Evolutionary conservation across 2,113 vertebrate species (phyloP).

Genomic region (Alces alces): DNA sequence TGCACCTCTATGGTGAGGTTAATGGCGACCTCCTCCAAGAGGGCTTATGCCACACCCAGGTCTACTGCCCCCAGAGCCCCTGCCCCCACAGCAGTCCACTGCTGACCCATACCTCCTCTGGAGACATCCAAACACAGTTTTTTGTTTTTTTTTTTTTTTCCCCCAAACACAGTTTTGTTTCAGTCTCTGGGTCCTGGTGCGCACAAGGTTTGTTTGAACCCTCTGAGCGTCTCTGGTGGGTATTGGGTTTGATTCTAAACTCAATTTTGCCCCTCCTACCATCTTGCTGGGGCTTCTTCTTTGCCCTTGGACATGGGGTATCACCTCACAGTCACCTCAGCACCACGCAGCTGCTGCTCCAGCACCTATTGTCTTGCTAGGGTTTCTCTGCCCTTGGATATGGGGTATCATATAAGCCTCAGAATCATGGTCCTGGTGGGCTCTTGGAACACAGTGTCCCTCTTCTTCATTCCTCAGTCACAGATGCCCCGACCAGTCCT

Average conservation of each 20-base stretch:
- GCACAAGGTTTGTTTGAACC: neutral
- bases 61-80: neutral
- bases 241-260: neutral
- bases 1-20: accelerated
- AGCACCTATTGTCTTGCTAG: neutral
- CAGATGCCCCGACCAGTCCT: neutral
- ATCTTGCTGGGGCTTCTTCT: neutral
- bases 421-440: neutral
- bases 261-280: neutral
- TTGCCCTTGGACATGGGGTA: neutral
- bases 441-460: neutral
- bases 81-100: neutral
- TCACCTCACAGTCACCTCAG: neutral
- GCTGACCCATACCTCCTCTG: neutral
- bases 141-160: too few species aligned
- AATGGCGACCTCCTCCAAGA: neutral
- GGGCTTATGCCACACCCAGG: neutral
- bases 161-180: neutral
- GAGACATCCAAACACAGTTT: neutral
- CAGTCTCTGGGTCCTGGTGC: neutral
- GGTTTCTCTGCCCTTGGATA: neutral
- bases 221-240: neutral
- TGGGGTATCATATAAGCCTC: neutral
- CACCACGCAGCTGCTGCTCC: neutral
- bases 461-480: neutral